These are phyloP conservation scores for Passer montanus DNA, from an alignment of 2,113 vertebrate genomes.

Conservation along the genomic window DNA sequence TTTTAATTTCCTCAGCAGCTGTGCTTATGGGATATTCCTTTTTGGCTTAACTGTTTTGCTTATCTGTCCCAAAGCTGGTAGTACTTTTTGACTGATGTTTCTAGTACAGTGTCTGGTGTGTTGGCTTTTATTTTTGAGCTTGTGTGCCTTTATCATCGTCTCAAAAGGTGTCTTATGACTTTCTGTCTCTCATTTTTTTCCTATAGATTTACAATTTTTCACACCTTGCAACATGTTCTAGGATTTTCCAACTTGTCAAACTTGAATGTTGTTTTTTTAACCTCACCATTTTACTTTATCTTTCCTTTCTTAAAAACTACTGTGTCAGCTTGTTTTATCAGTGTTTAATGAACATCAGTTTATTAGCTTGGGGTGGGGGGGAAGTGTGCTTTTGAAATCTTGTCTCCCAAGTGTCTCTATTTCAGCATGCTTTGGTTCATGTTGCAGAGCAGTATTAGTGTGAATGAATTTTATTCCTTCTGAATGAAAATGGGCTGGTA, in stretches of 20 bases:
- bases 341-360: not conserved
- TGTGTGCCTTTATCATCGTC: not conserved
- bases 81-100: not conserved
- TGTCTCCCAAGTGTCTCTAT: not conserved
- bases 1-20: not conserved
- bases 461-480: not conserved
- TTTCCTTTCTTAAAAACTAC: not conserved
- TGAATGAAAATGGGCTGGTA: not conserved
- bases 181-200: not conserved
- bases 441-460: not conserved
- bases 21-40: not conserved
- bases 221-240: not conserved
- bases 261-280: not conserved
- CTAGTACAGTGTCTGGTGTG: not conserved
- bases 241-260: not conserved
- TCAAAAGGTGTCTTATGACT: not conserved
- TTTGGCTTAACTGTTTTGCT: not conserved
- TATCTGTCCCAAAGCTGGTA: not conserved
- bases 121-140: not conserved
- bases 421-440: fast-evolving
- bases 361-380: not conserved
- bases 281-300: not conserved
- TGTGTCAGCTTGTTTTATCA: not conserved
- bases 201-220: not conserved
- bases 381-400: not conserved